These are phyloP conservation scores for Synanthedon andrenaeformis DNA, from an alignment of 2,888 invertebrate genomes.

Conservation along the genomic window DNA sequence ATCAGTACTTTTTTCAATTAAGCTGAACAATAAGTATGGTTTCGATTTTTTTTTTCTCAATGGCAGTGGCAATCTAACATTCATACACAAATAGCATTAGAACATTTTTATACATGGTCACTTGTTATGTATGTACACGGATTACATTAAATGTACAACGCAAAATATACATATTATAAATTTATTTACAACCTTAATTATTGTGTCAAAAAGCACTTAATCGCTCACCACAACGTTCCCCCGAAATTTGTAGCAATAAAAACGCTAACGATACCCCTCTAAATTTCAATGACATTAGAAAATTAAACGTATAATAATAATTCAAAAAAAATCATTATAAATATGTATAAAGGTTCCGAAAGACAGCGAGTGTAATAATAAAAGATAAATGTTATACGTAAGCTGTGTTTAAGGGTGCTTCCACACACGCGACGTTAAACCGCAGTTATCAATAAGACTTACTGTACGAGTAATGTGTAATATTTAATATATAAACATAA, in stretches of 20 bases:
- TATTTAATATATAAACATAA: too few species aligned
- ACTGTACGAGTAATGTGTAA: too few species aligned
- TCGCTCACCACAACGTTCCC: constrained; percentile 36
- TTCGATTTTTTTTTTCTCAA: constrained; percentile 15
- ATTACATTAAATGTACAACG: constrained; percentile 50
- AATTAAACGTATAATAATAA: too few species aligned
- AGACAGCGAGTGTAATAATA: too few species aligned
- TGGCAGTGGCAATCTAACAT: constrained; percentile 62
- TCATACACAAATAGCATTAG: constrained; percentile 56
- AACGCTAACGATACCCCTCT: too few species aligned
- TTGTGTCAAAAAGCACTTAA: constrained; percentile 57
- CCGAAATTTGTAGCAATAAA: constrained; percentile 6
- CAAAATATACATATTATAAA: constrained; percentile 31
- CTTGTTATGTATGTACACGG: constrained; percentile 46
- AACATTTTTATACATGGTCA: constrained; percentile 46
- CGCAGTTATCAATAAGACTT: too few species aligned
- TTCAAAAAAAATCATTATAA: too few species aligned
- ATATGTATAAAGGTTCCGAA: too few species aligned
- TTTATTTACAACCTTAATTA: constrained; percentile 57
- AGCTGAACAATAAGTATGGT: background rate
- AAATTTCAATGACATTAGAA: too few species aligned
- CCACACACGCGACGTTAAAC: too few species aligned
- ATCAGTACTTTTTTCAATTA: background rate
- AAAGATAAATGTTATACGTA: too few species aligned
- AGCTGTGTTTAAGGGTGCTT: too few species aligned